phyloP scores from a whole-genome alignment of 2,888 invertebrate genomes.

The Cryptophagus acutangulus region DNA sequence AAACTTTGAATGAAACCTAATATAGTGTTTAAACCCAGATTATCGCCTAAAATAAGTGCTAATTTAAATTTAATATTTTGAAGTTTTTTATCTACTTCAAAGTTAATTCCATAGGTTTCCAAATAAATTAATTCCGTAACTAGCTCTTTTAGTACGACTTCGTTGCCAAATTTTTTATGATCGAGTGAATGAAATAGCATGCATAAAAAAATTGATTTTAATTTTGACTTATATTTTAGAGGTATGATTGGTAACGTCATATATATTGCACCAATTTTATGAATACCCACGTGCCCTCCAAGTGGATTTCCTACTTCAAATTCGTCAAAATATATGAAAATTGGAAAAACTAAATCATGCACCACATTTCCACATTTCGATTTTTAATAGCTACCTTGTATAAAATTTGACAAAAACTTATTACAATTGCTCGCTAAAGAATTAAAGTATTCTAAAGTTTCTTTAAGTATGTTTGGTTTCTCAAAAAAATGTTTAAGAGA shows the following conservation, averaged over 20 bases:
- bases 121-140: conserved; percentile 13
- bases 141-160: conserved; percentile 9
- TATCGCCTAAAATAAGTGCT: conserved; percentile 17
- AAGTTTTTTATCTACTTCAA: conserved; percentile 4
- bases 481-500: no score
- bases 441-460: no score
- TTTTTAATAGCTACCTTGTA: no score
- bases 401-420: no score
- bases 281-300: conserved; percentile 7
- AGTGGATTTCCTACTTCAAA: conserved; percentile 12
- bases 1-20: conserved; percentile 14
- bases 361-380: no score
- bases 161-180: conserved; percentile 15
- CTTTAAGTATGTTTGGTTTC: no score
- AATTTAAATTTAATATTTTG: conserved; percentile 15
- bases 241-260: conserved; percentile 10
- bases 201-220: conserved; percentile 14
- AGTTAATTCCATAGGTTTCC: conserved; percentile 2
- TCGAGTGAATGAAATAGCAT: conserved; percentile 13
- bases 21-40: conserved; percentile 14
- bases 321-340: conserved; percentile 14
- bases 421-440: no score
- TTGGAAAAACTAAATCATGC: conserved; percentile 7
- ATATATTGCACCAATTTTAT: conserved; percentile 13
- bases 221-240: conserved; percentile 6